Evolutionary conservation across 2,797 vertebrate genomes (phyloP).

Genomic region (Adelosebastes latens): DNA sequence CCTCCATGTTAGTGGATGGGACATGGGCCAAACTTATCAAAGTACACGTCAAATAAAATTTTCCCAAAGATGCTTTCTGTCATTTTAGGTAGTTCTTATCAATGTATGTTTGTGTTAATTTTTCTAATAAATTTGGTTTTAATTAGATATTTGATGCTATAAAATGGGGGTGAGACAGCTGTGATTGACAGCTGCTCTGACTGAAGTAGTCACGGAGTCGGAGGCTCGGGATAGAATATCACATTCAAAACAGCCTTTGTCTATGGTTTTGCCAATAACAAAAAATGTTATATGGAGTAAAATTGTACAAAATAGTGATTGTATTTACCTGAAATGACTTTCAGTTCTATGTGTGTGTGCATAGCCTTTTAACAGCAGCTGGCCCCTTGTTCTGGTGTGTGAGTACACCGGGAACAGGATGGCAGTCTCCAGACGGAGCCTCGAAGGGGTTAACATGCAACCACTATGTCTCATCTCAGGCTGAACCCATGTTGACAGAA

Average conservation of each 20-base stretch:
- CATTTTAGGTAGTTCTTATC: no score
- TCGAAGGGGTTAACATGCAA: background rate
- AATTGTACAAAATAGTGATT: background rate
- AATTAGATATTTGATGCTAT: no score
- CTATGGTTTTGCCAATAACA: background rate
- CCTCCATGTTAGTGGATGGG: no score
- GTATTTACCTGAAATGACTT: slow-evolving; percentile 4
- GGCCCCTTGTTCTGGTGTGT: slow-evolving; percentile 4
- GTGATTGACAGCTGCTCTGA: no score
- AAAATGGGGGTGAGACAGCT: no score
- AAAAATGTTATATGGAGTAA: background rate
- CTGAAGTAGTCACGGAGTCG: no score
- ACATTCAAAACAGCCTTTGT: background rate
- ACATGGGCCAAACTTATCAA: no score
- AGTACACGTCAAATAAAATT: no score
- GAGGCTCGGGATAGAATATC: no score
- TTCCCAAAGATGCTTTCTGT: no score
- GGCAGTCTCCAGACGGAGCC: background rate
- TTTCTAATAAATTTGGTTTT: no score
- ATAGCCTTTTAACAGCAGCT: slow-evolving; percentile 19
- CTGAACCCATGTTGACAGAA: background rate
- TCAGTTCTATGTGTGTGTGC: background rate
- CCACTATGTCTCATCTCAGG: background rate
- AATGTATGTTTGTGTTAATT: no score
- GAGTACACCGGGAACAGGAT: slow-evolving; percentile 1